Conservation (phyloP, 2,113 vertebrate genomes). For the Himantopus leucocephalus region DNA sequence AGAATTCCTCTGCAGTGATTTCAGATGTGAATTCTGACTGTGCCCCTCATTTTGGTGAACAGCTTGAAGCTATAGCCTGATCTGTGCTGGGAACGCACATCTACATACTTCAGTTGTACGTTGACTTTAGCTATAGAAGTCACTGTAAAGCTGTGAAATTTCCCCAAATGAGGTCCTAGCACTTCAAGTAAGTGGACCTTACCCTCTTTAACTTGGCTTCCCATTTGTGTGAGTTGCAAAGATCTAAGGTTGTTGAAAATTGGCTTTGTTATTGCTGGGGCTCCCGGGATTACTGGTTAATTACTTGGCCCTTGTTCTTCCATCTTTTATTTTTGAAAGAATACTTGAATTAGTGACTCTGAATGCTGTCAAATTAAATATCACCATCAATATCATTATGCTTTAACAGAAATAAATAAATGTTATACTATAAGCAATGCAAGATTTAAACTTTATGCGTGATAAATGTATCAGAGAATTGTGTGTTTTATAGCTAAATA, state of each 20-base stretch:
- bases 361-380: not conserved
- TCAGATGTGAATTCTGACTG: not conserved
- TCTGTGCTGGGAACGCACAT: not conserved
- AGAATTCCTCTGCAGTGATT: not conserved
- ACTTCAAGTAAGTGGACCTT: not conserved
- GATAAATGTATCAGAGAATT: not conserved
- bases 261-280: not conserved
- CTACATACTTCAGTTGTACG: not conserved
- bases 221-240: not conserved
- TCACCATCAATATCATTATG: not conserved
- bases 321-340: not conserved
- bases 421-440: not conserved
- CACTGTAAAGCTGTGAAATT: not conserved
- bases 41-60: not conserved
- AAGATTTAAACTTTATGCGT: not conserved
- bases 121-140: not conserved
- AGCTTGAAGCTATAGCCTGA: not conserved
- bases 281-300: not conserved
- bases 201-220: not conserved
- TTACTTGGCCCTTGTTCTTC: not conserved
- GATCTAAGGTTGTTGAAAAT: not conserved
- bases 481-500: not conserved
- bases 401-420: not conserved
- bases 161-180: not conserved
- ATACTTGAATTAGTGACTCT: not conserved